Conservation (phyloP, 2,888 invertebrate genomes). For the Macrosiphum euphorbiae region DNA sequence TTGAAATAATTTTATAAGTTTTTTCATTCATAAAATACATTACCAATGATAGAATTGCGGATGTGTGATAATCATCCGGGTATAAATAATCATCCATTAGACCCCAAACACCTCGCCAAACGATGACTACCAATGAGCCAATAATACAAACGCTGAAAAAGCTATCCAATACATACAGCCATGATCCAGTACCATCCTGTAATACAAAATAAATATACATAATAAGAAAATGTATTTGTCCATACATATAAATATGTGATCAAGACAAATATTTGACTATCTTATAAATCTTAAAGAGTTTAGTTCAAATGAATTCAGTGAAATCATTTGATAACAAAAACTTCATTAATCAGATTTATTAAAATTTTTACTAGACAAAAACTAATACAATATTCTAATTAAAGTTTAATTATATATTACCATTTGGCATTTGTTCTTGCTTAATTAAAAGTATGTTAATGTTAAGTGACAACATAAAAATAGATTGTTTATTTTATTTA, state of each 20-base stretch:
- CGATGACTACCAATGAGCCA: conserved; percentile 87
- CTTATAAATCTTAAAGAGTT: neutral
- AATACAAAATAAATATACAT: neutral
- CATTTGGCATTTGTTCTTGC: neutral
- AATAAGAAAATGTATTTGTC: neutral
- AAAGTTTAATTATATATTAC: neutral
- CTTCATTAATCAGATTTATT: neutral
- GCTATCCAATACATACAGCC: conserved; percentile 84
- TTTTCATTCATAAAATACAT: conserved; percentile 68
- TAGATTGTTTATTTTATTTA: neutral
- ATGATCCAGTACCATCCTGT: conserved; percentile 57
- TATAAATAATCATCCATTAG: conserved; percentile 84
- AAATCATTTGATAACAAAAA: neutral
- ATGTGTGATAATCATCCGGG: conserved; percentile 78
- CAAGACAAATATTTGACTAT: neutral
- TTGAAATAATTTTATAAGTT: neutral
- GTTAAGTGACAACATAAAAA: neutral
- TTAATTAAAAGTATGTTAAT: neutral
- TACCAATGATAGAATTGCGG: conserved; percentile 85
- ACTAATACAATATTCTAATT: neutral
- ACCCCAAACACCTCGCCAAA: conserved; percentile 90
- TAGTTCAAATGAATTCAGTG: neutral
- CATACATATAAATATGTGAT: neutral
- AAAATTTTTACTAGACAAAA: neutral
- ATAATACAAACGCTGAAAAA: conserved; percentile 87